Evolutionary conservation across 2,797 vertebrate genomes (phyloP), one percentile per base, ranked within the genome.

Genomic region (Botia kubotai): DNA sequence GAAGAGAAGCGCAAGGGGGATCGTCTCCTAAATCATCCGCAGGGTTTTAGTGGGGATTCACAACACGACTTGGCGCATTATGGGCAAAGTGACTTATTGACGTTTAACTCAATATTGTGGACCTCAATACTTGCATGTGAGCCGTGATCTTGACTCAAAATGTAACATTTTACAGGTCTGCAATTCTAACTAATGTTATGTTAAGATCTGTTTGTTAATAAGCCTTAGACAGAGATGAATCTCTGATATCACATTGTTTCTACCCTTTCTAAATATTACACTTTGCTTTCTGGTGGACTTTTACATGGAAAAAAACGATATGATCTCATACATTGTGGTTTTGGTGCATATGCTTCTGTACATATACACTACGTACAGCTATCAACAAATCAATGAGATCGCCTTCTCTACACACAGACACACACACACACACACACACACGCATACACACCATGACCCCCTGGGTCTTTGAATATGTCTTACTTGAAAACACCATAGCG

Each of bases 31-130:
- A 72, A 79, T 79, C 58, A 79, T 72, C 68, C 19, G 6, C 19
- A 63, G 58, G 26, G 68, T 72, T 79, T 77, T 62, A 55, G 13
- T 67, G 74, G 74, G 52, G 55, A 71, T 77, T 78, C 53, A 48
- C 55, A 0, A 71, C n/a, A 39, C 8, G 33, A 55, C 39, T 60
- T 36, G 12, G 23, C 43, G 17, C 23, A 70, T 70, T 62, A 69
- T 19, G 3, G 21, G 36, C 46, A 36, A 8, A 19, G 66, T 33
- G 75, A 60, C 12, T 65, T 11, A 68, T 19, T 50, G 12, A 60
- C 12, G 17, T 60, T 70, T 33, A 33, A 48, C 53, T 70, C 36
- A 57, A 19, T 68, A 58, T 69, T 29, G 52, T 78, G 16, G 53
- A 70, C 12, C 66, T 33, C 53, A 70, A 17, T 19, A 17, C 53